A percentile compares a stretch with the other conserved stretches of the same genome.
Evolutionary conservation across 2,888 invertebrate species (phyloP).

Genomic region (Didymodactylos carnosus): DNA sequence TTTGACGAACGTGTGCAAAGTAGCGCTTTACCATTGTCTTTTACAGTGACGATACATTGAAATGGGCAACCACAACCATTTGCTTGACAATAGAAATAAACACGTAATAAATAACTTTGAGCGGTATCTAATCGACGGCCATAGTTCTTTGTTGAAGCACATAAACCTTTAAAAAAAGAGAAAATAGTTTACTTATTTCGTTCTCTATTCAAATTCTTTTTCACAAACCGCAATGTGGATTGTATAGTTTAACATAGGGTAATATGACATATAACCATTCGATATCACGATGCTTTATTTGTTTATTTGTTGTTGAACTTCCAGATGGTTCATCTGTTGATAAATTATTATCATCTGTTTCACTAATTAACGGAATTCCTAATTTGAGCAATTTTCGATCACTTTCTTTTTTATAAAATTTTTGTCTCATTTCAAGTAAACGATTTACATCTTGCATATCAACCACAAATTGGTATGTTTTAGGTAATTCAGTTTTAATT

Average conservation of each 20-base stretch:
- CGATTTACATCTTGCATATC: not conserved
- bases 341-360: not conserved
- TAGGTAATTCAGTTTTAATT: too few relatives aligned
- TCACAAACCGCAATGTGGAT: slow-evolving; percentile 1
- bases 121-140: not conserved
- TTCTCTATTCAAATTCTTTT: too few relatives aligned
- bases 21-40: not conserved
- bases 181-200: too few relatives aligned
- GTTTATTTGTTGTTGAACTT: not conserved
- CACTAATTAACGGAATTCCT: not conserved
- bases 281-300: not conserved
- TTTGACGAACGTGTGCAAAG: not conserved
- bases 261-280: not conserved
- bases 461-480: too few relatives aligned
- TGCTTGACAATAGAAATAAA: not conserved
- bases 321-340: not conserved
- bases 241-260: not conserved
- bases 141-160: not conserved
- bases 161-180: too few relatives aligned
- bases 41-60: not conserved
- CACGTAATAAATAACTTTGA: not conserved
- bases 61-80: not conserved
- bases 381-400: not conserved
- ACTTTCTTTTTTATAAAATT: not conserved
- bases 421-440: not conserved